A percentile compares a stretch with the other conserved stretches of the same genome.
Evolutionary conservation across 2,113 vertebrate genomes (phyloP).

Genomic region (Embiotoca jacksoni): DNA sequence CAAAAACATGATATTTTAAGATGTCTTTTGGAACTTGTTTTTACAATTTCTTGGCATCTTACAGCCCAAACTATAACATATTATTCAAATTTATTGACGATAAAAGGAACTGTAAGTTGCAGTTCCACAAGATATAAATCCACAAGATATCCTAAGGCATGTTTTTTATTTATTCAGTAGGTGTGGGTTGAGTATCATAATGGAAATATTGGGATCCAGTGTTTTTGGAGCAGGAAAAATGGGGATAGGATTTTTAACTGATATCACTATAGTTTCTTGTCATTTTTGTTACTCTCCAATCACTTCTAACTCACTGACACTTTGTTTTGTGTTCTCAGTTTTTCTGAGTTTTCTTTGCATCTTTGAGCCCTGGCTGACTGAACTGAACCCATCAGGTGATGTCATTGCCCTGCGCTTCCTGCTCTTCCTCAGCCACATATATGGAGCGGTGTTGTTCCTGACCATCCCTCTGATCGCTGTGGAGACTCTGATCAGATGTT

Average conservation of each 20-base stretch:
- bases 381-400: conserved; percentile 44
- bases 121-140: too few species aligned
- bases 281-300: not conserved
- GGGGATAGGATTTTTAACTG: too few species aligned
- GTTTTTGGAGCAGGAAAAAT: too few species aligned
- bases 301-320: not conserved
- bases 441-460: conserved; percentile 77
- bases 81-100: not conserved
- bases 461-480: conserved; percentile 73
- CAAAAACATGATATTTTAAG: too few species aligned
- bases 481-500: conserved; percentile 68
- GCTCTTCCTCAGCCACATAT: conserved; percentile 82
- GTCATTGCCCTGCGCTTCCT: conserved; percentile 81
- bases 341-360: conserved; percentile 76
- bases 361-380: conserved; percentile 56
- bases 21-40: too few species aligned
- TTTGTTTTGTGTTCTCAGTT: conserved; percentile 61
- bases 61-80: not conserved
- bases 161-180: not conserved
- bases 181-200: not conserved
- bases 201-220: not conserved
- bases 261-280: too few species aligned
- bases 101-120: not conserved
- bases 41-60: not conserved
- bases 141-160: too few species aligned